Conservation (phyloP, 2,888 invertebrate species). For the Plebejus anna region DNA sequence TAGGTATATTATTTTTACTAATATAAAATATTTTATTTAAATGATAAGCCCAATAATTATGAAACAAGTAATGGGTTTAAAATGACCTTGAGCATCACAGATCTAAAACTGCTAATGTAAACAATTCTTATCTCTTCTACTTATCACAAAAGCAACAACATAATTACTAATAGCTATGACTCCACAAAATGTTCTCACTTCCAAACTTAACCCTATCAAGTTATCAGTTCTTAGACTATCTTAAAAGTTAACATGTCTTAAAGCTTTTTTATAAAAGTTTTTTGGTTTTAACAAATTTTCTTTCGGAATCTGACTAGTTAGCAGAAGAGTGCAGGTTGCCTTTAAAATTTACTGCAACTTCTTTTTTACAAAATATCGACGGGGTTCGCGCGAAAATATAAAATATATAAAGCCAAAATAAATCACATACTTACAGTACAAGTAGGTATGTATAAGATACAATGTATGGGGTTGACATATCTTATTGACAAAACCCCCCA, state of each 20-base stretch:
- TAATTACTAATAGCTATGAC: not conserved
- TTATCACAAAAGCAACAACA: constrained; percentile 1
- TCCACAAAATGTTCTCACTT: not conserved
- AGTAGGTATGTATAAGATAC: too few species aligned
- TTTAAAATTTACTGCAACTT: not conserved
- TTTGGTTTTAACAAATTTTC: not conserved
- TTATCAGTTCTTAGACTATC: not conserved
- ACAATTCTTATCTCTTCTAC: not conserved
- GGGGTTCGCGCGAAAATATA: not conserved
- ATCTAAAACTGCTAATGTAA: not conserved
- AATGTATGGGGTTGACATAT: too few species aligned
- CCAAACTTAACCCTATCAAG: not conserved
- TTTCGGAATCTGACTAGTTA: not conserved
- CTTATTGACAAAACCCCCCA: too few species aligned
- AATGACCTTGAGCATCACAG: not conserved
- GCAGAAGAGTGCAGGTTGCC: not conserved
- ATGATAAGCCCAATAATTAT: not conserved
- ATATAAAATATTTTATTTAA: too few species aligned
- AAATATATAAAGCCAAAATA: not conserved
- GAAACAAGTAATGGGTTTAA: not conserved
- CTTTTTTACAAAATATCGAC: not conserved
- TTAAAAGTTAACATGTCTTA: not conserved
- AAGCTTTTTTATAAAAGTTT: not conserved
- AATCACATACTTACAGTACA: not conserved
- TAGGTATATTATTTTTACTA: too few species aligned